phyloP scores from a whole-genome alignment of 2,888 invertebrate species.

The Chymomyza caudatula region DNA sequence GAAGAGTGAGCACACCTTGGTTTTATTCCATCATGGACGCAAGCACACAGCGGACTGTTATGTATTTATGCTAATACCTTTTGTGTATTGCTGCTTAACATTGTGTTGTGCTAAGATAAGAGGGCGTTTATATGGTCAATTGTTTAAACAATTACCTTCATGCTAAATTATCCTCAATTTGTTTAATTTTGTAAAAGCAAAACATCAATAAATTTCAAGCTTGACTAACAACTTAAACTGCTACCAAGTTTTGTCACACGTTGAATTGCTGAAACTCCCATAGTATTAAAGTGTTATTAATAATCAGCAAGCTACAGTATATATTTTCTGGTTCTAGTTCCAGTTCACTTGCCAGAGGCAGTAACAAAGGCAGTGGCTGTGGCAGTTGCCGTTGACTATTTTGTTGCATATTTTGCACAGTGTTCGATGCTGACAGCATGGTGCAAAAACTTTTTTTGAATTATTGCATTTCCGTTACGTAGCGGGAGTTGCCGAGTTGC shows the following conservation, averaged over 20 bases:
- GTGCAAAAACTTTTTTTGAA: constrained; percentile 38
- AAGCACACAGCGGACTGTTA: too few relatives aligned
- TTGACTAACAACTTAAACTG: neutral
- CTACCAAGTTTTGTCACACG: neutral
- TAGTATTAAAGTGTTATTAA: constrained; percentile 21
- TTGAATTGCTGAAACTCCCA: neutral
- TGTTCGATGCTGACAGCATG: constrained; percentile 23
- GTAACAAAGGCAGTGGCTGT: neutral
- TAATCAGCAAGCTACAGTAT: constrained; percentile 26
- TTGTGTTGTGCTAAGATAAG: too few relatives aligned
- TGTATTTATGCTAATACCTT: too few relatives aligned
- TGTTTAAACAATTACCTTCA: neutral
- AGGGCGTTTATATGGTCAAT: too few relatives aligned
- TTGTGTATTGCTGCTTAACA: too few relatives aligned
- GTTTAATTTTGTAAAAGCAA: neutral
- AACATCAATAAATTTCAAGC: neutral
- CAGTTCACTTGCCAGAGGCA: neutral
- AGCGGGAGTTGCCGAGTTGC: neutral
- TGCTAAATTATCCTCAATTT: neutral
- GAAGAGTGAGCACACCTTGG: too few relatives aligned
- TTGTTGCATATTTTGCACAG: neutral
- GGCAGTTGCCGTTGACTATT: neutral
- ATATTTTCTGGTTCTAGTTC: neutral
- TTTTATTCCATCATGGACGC: too few relatives aligned
- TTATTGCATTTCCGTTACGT: constrained; percentile 29